phyloP scores from a whole-genome alignment of 2,888 invertebrate genomes.

The Allacma fusca region DNA sequence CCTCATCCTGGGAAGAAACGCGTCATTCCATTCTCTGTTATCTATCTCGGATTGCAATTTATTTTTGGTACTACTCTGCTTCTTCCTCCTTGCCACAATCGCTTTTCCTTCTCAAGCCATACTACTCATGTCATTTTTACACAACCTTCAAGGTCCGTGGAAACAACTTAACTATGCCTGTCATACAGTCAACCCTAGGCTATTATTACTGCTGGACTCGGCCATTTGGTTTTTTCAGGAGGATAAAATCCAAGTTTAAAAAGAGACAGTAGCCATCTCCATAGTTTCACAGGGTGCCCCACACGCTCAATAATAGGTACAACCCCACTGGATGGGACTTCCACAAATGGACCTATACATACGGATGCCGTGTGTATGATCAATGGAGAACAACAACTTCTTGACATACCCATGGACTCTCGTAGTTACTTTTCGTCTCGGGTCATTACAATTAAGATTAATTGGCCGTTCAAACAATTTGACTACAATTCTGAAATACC shows the following conservation, averaged over 20 bases:
- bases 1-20: slow-evolving; percentile 27
- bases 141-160: slow-evolving; percentile 1
- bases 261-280: too few relatives aligned
- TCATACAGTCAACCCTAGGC: background rate
- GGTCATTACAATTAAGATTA: slow-evolving; percentile 32
- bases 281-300: too few relatives aligned
- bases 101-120: background rate
- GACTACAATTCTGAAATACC: slow-evolving; percentile 7
- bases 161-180: background rate
- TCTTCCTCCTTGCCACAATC: background rate
- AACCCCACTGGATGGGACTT: too few relatives aligned
- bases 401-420: background rate
- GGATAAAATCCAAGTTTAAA: too few relatives aligned
- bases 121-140: slow-evolving; percentile 12
- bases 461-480: slow-evolving; percentile 14
- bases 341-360: too few relatives aligned
- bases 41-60: slow-evolving; percentile 39
- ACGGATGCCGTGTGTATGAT: background rate
- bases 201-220: too few relatives aligned
- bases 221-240: too few relatives aligned
- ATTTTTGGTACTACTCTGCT: slow-evolving; percentile 14
- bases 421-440: background rate
- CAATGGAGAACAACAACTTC: background rate
- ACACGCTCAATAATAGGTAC: too few relatives aligned
- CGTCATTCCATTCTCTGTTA: slow-evolving; percentile 32